These are phyloP conservation scores for Rhodinocichla rosea DNA, from an alignment of 2,113 vertebrate species.

Conservation along the genomic window DNA sequence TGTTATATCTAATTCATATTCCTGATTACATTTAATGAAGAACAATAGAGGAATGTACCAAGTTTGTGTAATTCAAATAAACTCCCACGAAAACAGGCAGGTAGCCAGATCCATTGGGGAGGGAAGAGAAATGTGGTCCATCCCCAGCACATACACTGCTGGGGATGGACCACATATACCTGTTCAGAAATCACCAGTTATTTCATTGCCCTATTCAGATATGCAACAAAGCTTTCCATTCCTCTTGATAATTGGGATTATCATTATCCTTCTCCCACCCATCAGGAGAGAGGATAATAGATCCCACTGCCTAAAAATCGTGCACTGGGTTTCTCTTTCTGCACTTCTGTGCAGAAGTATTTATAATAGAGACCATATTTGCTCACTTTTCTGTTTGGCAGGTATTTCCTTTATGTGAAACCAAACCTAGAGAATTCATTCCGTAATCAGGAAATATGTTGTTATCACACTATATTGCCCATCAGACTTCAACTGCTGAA, in stretches of 20 bases:
- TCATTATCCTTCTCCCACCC: constrained; percentile 16
- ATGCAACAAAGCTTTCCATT: not conserved
- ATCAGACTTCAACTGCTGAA: not conserved
- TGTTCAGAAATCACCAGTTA: constrained; percentile 10
- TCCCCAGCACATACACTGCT: not conserved
- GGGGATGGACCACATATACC: not conserved
- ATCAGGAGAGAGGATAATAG: constrained; percentile 47
- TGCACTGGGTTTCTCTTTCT: constrained; percentile 21
- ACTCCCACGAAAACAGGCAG: constrained; percentile 40
- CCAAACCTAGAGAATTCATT: constrained; percentile 21
- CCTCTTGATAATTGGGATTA: constrained; percentile 39
- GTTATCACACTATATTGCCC: constrained; percentile 25
- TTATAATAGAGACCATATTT: constrained; percentile 63
- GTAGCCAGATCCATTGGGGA: not conserved
- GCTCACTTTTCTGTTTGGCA: constrained; percentile 61
- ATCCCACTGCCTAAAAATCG: constrained; percentile 27
- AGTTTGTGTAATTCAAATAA: constrained; percentile 59
- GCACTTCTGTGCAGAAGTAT: constrained; percentile 39
- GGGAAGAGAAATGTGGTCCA: not conserved
- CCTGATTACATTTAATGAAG: constrained; percentile 50
- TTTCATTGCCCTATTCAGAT: constrained; percentile 14
- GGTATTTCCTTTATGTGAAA: constrained; percentile 14
- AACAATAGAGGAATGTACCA: constrained; percentile 44
- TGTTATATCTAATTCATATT: constrained; percentile 55
- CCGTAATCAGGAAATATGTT: constrained; percentile 38